A percentile compares a stretch with the other conserved stretches of the same genome.
phyloP scores from a whole-genome alignment of 2,888 invertebrate genomes.

The Kryphioiulus occultus region DNA sequence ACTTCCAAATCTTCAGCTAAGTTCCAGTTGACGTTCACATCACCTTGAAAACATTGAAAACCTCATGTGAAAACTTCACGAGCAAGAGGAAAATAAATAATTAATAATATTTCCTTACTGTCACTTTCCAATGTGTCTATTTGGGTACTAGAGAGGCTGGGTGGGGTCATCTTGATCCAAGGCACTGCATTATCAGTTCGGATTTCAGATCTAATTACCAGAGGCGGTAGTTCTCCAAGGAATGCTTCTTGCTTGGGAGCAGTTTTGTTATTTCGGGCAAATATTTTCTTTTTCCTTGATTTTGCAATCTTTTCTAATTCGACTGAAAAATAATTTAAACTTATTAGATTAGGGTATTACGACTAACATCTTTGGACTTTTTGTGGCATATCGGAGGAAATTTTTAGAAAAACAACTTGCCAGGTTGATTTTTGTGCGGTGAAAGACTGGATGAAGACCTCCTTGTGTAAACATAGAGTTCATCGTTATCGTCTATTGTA shows the following conservation, averaged over 20 bases:
- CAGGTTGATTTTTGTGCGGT: background rate
- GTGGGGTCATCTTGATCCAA: conserved; percentile 30
- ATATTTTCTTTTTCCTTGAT: conserved; percentile 44
- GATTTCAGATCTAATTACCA: background rate
- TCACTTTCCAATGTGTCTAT: background rate
- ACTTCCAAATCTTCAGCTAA: conserved; percentile 18
- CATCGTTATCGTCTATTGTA: conserved; percentile 47
- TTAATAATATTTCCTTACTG: background rate
- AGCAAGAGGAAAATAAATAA: background rate
- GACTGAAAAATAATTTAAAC: background rate
- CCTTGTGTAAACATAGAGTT: background rate
- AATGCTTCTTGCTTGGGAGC: conserved; percentile 40
- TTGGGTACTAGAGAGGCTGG: background rate
- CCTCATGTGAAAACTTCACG: background rate
- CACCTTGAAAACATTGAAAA: background rate
- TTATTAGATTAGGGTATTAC: background rate
- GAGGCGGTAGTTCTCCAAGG: conserved; percentile 22
- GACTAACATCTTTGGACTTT: too few species aligned
- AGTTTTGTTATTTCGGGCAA: conserved; percentile 51
- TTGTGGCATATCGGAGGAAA: too few species aligned
- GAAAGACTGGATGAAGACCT: background rate
- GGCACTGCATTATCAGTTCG: conserved; percentile 30
- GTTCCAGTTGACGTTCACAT: conserved; percentile 3
- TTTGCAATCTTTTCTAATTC: conserved; percentile 41
- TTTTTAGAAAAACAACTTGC: background rate